These are phyloP conservation scores for Microctenopoma steveboyesi DNA, from an alignment of 2,797 vertebrate species.

Conservation along the genomic window DNA sequence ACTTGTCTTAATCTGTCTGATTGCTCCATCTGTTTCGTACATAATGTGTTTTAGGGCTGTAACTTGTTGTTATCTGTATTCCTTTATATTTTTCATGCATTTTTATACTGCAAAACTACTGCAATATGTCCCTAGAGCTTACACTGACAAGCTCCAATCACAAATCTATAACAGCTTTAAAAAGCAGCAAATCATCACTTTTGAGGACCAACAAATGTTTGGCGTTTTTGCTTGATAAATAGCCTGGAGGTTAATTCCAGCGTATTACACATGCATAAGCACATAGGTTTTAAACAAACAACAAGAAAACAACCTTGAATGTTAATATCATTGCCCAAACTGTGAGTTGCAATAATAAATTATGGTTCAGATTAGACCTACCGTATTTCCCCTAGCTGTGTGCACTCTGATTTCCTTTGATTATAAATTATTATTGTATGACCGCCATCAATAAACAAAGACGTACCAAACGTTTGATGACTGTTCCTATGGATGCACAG, in stretches of 20 bases:
- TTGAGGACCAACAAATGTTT: not conserved
- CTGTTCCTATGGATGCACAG: not conserved
- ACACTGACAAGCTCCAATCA: constrained; percentile 1
- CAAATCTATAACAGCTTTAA: constrained; percentile 3
- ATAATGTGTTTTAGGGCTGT: not conserved
- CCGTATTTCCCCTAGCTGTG: not conserved
- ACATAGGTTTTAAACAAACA: not conserved
- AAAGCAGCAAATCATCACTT: constrained; percentile 6
- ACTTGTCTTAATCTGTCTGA: not conserved
- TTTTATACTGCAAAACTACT: too few species aligned
- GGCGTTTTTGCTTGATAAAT: constrained; percentile 3
- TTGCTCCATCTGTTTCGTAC: not conserved
- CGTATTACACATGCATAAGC: not conserved
- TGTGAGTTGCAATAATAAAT: not conserved
- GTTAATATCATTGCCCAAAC: not conserved
- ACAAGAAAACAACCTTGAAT: not conserved
- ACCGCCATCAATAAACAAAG: not conserved
- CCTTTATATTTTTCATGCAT: not conserved
- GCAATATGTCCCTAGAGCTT: not conserved
- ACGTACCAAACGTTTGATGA: constrained; percentile 3
- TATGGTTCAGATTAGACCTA: not conserved
- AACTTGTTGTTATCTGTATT: not conserved
- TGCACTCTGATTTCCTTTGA: not conserved
- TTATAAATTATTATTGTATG: constrained; percentile 8
- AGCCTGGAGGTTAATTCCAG: not conserved